phyloP scores from a whole-genome alignment of 2,797 vertebrate genomes.

The Gymnothorax reevesii region DNA sequence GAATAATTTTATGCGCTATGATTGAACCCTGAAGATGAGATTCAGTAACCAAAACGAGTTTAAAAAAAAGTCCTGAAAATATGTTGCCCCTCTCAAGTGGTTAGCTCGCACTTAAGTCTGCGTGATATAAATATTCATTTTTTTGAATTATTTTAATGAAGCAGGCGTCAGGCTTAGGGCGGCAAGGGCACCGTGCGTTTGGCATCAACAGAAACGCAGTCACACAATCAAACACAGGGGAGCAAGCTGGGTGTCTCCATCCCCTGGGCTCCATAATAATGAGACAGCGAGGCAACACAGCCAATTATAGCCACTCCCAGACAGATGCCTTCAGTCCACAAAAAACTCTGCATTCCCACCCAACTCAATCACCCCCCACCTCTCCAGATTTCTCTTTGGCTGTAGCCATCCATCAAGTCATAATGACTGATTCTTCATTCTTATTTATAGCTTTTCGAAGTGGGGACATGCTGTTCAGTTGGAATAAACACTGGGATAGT shows the following conservation, averaged over 20 bases:
- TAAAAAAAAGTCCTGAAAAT: slow-evolving; percentile 13
- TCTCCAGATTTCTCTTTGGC: slow-evolving; percentile 46
- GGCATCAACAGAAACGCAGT: slow-evolving; percentile 74
- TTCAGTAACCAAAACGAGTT: slow-evolving; percentile 53
- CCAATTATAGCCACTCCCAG: slow-evolving; percentile 76
- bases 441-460: slow-evolving; percentile 43
- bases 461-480: background rate
- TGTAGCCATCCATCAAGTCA: slow-evolving; percentile 53
- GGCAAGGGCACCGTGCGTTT: slow-evolving; percentile 62
- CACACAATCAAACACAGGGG: slow-evolving; percentile 73
- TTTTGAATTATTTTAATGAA: slow-evolving; percentile 67
- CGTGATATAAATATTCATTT: slow-evolving; percentile 73
- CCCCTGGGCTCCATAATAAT: slow-evolving; percentile 77
- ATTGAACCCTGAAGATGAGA: slow-evolving; percentile 43
- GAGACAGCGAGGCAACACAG: slow-evolving; percentile 68
- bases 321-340: slow-evolving; percentile 72
- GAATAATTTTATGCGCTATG: slow-evolving; percentile 43
- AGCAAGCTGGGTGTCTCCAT: slow-evolving; percentile 72
- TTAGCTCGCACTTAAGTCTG: slow-evolving; percentile 49
- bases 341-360: slow-evolving; percentile 47
- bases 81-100: slow-evolving; percentile 49
- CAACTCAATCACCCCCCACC: slow-evolving; percentile 33
- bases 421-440: slow-evolving; percentile 45
- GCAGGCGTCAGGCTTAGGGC: slow-evolving; percentile 63
- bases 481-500: background rate